phyloP scores from a whole-genome alignment of 2,888 invertebrate species.

The Brachyopa scutellaris region DNA sequence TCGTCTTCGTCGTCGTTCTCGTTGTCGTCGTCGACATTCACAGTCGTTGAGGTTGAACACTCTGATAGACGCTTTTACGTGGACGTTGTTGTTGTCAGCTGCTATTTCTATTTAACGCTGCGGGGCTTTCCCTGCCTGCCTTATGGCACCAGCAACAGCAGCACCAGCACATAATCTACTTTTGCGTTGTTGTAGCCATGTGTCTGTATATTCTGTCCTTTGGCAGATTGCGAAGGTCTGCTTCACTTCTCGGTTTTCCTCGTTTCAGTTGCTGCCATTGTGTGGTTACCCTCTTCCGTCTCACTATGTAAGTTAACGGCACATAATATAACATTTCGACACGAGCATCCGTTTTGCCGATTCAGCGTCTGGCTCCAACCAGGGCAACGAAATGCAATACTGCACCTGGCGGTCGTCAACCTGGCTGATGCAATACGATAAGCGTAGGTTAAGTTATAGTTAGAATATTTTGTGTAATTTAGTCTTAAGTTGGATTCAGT shows the following conservation, averaged over 20 bases:
- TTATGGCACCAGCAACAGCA: slow-evolving; percentile 45
- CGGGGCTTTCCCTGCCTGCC: slow-evolving; percentile 48
- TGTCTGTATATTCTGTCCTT: slow-evolving; percentile 39
- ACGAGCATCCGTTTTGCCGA: no score
- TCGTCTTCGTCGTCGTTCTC: no score
- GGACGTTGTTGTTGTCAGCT: slow-evolving; percentile 38
- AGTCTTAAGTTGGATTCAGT: no score
- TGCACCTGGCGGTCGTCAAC: no score
- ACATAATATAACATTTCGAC: no score
- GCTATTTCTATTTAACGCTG: slow-evolving; percentile 39
- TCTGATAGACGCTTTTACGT: slow-evolving; percentile 46
- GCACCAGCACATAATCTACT: slow-evolving; percentile 40
- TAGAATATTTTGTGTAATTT: no score
- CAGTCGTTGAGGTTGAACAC: slow-evolving; percentile 7
- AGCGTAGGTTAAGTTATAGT: no score
- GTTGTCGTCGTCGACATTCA: slow-evolving; percentile 19
- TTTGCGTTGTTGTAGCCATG: slow-evolving; percentile 2
- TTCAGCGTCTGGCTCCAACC: no score
- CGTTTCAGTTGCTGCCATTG: neutral
- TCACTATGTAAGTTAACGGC: no score
- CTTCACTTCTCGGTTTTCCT: slow-evolving; percentile 65
- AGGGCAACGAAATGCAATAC: no score
- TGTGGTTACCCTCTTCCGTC: no score
- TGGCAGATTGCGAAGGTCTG: slow-evolving; percentile 51
- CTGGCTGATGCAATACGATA: no score